phyloP scores from a whole-genome alignment of 2,888 invertebrate species.

The Hoplodrina blanda region DNA sequence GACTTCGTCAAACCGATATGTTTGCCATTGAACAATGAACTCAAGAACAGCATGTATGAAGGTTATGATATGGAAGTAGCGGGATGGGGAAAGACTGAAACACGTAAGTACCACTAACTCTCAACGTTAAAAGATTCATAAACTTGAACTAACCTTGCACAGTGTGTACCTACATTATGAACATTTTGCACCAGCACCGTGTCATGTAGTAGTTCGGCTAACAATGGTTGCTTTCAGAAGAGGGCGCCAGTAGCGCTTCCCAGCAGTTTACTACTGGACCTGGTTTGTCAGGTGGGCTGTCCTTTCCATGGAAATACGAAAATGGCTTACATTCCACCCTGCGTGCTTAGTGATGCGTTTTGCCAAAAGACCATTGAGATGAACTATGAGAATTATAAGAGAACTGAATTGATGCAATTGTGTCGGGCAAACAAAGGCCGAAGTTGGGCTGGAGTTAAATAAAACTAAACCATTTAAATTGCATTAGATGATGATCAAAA shows the following conservation, averaged over 20 bases:
- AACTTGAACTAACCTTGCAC: conserved; percentile 51
- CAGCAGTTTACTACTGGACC: conserved; percentile 32
- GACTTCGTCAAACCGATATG: conserved; percentile 90
- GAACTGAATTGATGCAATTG: background rate
- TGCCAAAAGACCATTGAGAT: conserved; percentile 18
- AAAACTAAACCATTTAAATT: background rate
- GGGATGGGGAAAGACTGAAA: conserved; percentile 94
- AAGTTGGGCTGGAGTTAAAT: background rate
- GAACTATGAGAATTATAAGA: background rate
- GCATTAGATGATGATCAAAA: background rate
- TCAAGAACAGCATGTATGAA: conserved; percentile 79
- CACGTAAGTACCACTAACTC: conserved; percentile 79
- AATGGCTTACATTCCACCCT: conserved; percentile 41
- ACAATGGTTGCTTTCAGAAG: conserved; percentile 61
- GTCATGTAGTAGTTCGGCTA: conserved; percentile 44
- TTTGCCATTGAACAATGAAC: conserved; percentile 79
- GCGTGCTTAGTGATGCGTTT: conserved; percentile 42
- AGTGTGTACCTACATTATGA: conserved; percentile 14
- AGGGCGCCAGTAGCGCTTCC: conserved; percentile 28
- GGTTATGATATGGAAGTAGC: conserved; percentile 91
- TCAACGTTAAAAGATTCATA: background rate
- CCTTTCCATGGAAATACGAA: conserved; percentile 14
- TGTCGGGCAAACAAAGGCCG: background rate
- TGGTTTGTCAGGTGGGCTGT: conserved; percentile 54
- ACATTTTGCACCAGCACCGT: conserved; percentile 37